Evolutionary conservation across 2,113 vertebrate species (phyloP), one percentile per base, ranked within the genome.

Genomic region (Chascanopsetta lugubris): DNA sequence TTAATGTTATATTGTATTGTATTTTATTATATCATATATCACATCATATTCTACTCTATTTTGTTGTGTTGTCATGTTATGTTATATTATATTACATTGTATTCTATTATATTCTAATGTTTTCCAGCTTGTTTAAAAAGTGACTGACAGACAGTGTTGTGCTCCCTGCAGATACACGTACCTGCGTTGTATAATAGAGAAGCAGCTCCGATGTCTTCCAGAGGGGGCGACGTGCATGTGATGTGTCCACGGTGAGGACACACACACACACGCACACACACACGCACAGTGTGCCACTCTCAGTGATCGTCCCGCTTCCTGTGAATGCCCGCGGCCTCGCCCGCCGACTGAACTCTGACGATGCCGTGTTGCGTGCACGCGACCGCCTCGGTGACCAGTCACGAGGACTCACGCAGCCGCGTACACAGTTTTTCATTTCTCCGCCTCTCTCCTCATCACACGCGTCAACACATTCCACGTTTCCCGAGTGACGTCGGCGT

Each of bases 101-200:
- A n/a, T n/a, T n/a, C n/a, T n/a, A n/a, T n/a, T n/a, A n/a, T n/a
- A n/a, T n/a, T n/a, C n/a, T n/a, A n/a, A n/a, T n/a, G n/a, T n/a
- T n/a, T n/a, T n/a, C n/a, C n/a, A n/a, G n/a, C n/a, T n/a, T n/a
- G n/a, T n/a, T n/a, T n/a, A n/a, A n/a, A n/a, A n/a, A n/a, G n/a
- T n/a, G n/a, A n/a, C n/a, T n/a, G n/a, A n/a, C n/a, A n/a, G n/a
- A n/a, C n/a, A n/a, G 11, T 72, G 5, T 61, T 69, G 6, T 69
- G 20, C 48, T 50, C 67, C 12, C 43, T 75, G 30, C 43, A 93
- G 92, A 61, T 98, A 97, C 64, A 93, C 92, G 0, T 91, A 91
- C 61, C 88, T 97, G 27, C 93, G 94, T 18, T 80, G 93, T 53
- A 91, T 94, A 83, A 98, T 99, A 22, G 91, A 96, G 79, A 95